Conservation (phyloP, 2,797 vertebrate genomes). For the Otolemur crassicaudatus region DNA sequence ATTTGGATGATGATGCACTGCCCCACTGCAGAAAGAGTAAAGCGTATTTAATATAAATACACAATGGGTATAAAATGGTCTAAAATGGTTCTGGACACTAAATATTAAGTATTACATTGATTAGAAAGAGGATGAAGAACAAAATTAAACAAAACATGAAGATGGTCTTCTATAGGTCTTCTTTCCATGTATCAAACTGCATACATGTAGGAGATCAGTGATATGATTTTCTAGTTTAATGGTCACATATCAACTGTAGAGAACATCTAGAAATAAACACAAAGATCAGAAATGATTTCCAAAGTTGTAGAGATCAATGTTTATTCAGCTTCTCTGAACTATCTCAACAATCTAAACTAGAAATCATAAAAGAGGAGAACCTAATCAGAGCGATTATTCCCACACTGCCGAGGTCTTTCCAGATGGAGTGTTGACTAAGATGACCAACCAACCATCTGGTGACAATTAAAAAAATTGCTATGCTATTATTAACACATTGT, state of each 20-base stretch:
- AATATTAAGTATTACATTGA: background rate
- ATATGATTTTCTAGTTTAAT: constrained; percentile 35
- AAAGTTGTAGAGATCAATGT: background rate
- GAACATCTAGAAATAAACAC: constrained; percentile 41
- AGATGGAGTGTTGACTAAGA: background rate
- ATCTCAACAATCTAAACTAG: background rate
- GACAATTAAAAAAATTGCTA: constrained; percentile 19
- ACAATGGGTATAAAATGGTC: too few relatives aligned
- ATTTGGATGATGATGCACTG: background rate
- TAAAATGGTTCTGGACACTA: background rate
- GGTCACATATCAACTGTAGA: background rate
- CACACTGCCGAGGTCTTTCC: background rate
- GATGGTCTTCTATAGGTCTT: background rate
- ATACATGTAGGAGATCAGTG: background rate
- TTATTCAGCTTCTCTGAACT: constrained; percentile 36
- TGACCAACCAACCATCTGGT: background rate
- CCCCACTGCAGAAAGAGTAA: background rate
- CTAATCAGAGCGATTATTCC: constrained; percentile 3
- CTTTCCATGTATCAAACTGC: background rate
- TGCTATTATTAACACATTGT: background rate
- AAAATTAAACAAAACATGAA: constrained; percentile 27
- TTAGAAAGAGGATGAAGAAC: background rate
- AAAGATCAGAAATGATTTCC: constrained; percentile 22
- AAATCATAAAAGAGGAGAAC: constrained; percentile 38
- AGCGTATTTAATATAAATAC: background rate